Percentiles rank a stretch among this genome's conserved stretches.
Evolutionary conservation across 2,888 invertebrate genomes (phyloP).

Genomic region (Thysanoteuthis rhombus): DNA sequence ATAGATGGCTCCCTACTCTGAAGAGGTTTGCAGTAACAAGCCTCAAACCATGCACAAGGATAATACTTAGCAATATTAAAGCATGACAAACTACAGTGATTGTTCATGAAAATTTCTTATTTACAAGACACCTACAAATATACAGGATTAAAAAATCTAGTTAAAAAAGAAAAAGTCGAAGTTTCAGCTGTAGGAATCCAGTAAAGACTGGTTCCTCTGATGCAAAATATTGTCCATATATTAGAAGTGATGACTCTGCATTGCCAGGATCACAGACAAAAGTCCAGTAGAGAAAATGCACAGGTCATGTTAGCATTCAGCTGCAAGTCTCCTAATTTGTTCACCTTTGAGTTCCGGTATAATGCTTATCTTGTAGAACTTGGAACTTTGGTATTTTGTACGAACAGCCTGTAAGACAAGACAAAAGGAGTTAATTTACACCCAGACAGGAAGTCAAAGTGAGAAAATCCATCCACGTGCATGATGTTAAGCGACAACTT

Average conservation of each 20-base stretch:
- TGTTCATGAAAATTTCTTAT: background rate
- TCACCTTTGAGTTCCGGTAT: constrained; percentile 62
- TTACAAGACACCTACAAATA: background rate
- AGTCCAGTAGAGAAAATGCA: background rate
- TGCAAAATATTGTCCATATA: background rate
- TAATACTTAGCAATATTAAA: background rate
- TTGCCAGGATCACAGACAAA: background rate
- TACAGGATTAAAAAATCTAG: background rate
- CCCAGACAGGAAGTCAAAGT: too few species aligned
- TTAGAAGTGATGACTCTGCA: background rate
- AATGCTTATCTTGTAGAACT: constrained; percentile 68
- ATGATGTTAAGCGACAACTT: too few species aligned
- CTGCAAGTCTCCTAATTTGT: constrained; percentile 35
- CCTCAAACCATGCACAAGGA: background rate
- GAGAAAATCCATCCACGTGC: too few species aligned
- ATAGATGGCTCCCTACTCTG: too few species aligned
- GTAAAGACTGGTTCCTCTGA: background rate
- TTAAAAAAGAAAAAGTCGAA: background rate
- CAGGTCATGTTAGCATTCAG: background rate
- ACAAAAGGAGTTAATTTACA: background rate
- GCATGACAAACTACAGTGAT: background rate
- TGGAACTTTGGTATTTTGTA: constrained; percentile 68
- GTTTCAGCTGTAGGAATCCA: background rate
- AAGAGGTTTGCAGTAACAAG: too few species aligned
- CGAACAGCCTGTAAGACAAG: constrained; percentile 64